Evolutionary conservation across 1,140 invertebrate species (phyloP).

Genomic region (Halictus rubicundus): DNA sequence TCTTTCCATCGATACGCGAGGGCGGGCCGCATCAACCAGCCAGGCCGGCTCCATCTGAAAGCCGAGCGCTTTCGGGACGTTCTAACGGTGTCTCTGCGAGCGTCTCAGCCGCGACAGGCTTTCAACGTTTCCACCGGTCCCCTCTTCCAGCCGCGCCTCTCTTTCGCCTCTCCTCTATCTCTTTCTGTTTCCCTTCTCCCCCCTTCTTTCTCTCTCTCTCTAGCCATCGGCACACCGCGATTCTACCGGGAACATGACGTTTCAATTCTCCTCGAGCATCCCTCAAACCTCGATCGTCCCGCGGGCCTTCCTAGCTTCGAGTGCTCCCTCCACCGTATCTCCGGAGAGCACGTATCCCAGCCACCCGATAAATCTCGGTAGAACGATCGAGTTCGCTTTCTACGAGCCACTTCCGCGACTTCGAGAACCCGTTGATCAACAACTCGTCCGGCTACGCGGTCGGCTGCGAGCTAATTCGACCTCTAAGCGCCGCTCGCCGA

Average conservation of each 20-base stretch:
- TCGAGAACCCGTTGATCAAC: background rate
- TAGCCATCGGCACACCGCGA: background rate
- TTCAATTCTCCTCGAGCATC: background rate
- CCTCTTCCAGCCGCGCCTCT: background rate
- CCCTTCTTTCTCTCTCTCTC: background rate
- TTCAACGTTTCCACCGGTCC: background rate
- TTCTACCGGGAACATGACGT: constrained; percentile 1
- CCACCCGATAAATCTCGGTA: background rate
- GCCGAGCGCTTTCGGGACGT: background rate
- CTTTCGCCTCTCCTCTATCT: background rate
- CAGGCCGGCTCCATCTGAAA: background rate
- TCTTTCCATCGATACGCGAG: background rate
- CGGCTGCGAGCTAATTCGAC: background rate
- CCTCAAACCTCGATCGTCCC: background rate
- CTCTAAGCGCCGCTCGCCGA: background rate
- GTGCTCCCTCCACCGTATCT: background rate
- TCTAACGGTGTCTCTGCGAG: background rate
- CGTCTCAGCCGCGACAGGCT: constrained; percentile 8
- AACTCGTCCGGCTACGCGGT: background rate
- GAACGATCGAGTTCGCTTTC: background rate
- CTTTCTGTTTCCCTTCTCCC: background rate
- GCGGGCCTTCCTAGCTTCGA: background rate
- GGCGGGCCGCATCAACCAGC: background rate
- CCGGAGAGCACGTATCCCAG: background rate
- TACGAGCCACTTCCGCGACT: background rate